Evolutionary conservation across 2,113 vertebrate species (phyloP).

Genomic region (Malurus melanocephalus): DNA sequence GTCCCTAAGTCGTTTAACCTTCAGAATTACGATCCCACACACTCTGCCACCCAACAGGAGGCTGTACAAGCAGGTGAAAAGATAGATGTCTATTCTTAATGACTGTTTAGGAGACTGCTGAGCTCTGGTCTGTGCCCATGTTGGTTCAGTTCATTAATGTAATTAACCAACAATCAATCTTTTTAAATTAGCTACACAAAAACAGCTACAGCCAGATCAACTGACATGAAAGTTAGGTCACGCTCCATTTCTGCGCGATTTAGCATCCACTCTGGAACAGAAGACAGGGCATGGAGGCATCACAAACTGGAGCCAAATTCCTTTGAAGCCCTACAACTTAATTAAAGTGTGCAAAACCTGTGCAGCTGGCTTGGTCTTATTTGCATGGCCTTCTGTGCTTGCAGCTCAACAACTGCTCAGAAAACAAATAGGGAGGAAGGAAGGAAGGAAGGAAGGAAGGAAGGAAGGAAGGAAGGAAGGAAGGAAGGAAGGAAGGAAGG

Average conservation of each 20-base stretch:
- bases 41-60: conserved; percentile 29
- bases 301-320: conserved; percentile 41
- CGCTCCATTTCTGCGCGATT: conserved; percentile 45
- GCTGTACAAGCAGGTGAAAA: conserved; percentile 48
- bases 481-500: neutral
- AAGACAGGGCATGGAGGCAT: conserved; percentile 16
- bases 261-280: conserved; percentile 22
- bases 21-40: conserved; percentile 38
- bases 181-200: conserved; percentile 60
- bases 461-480: neutral
- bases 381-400: neutral
- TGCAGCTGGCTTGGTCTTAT: conserved; percentile 38
- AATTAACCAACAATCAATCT: conserved; percentile 64
- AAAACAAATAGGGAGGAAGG: neutral
- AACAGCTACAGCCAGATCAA: conserved; percentile 31
- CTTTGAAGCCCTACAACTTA: conserved; percentile 50
- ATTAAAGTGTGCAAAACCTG: conserved; percentile 46
- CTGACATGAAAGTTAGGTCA: conserved; percentile 37
- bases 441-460: no score
- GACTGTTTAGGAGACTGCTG: conserved; percentile 54
- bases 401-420: neutral
- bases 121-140: conserved; percentile 27
- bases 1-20: conserved; percentile 49
- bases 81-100: conserved; percentile 47
- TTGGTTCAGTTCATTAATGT: conserved; percentile 62